phyloP scores from a whole-genome alignment of 2,888 invertebrate species.

The Horisme vitalbata region DNA sequence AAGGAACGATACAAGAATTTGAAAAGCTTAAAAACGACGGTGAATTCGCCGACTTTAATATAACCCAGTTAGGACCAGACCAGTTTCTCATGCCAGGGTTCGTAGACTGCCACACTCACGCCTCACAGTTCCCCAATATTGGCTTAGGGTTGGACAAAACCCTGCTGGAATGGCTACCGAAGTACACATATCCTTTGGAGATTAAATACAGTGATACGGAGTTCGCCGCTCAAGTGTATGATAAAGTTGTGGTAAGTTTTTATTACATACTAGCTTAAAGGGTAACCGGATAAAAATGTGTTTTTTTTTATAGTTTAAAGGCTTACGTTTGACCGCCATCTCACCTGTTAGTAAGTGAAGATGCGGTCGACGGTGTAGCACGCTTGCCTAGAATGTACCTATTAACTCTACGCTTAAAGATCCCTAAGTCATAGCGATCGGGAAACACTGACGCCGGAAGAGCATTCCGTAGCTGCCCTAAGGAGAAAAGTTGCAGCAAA shows the following conservation, averaged over 20 bases:
- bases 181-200: conserved; percentile 94
- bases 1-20: conserved; percentile 50
- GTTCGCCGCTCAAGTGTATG: conserved; percentile 88
- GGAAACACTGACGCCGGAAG: too few species aligned
- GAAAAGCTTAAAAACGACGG: conserved; percentile 34
- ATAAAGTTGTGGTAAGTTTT: conserved; percentile 89
- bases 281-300: too few species aligned
- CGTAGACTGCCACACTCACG: conserved; percentile 95
- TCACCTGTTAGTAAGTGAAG: too few species aligned
- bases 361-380: too few species aligned
- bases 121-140: conserved; percentile 93
- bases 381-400: too few species aligned
- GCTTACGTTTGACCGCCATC: too few species aligned
- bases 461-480: too few species aligned
- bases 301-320: too few species aligned
- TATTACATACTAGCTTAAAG: background rate
- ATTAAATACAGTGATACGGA: conserved; percentile 85
- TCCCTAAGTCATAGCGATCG: too few species aligned
- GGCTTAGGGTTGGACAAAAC: conserved; percentile 92
- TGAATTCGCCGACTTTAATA: conserved; percentile 42
- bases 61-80: conserved; percentile 47
- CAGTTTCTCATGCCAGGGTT: conserved; percentile 94
- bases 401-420: too few species aligned
- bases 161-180: conserved; percentile 92
- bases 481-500: too few species aligned